These are phyloP conservation scores for Carcinoscorpius rotundicauda DNA, from an alignment of 1,140 invertebrate genomes.

Conservation along the genomic window DNA sequence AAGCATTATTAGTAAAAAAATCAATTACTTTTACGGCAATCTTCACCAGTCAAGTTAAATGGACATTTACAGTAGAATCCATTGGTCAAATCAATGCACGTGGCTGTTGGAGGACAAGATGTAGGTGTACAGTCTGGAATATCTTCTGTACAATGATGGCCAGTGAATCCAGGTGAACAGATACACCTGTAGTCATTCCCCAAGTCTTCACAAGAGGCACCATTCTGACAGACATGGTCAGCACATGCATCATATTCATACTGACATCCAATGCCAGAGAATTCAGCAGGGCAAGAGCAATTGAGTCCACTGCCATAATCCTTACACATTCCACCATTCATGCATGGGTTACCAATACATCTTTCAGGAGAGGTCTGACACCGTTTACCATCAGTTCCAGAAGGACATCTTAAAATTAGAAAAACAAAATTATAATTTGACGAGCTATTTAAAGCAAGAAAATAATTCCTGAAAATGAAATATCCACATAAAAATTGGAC, in stretches of 20 bases:
- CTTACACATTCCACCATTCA: slow-evolving; percentile 85
- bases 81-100: slow-evolving; percentile 83
- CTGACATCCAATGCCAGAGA: slow-evolving; percentile 77
- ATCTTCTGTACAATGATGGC: slow-evolving; percentile 81
- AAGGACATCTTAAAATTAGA: slow-evolving; percentile 52
- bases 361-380: slow-evolving; percentile 90
- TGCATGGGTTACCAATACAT: slow-evolving; percentile 90
- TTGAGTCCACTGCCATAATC: slow-evolving; percentile 91
- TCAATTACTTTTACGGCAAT: slow-evolving; percentile 77
- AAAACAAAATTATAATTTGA: too few species aligned
- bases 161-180: slow-evolving; percentile 72
- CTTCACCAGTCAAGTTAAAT: slow-evolving; percentile 89
- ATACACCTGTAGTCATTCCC: slow-evolving; percentile 70
- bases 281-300: slow-evolving; percentile 77
- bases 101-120: slow-evolving; percentile 84
- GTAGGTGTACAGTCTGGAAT: slow-evolving; percentile 86
- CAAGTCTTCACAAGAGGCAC: slow-evolving; percentile 75
- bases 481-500: too few species aligned
- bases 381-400: slow-evolving; percentile 84
- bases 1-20: too few species aligned
- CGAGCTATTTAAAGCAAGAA: too few species aligned
- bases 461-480: too few species aligned
- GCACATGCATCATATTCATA: slow-evolving; percentile 78
- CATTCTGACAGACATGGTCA: slow-evolving; percentile 70
- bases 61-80: slow-evolving; percentile 92